Percentiles rank a stretch among this genome's conserved stretches.
Evolutionary conservation across 2,113 vertebrate genomes (phyloP).

Genomic region (cat (Felis catus)): DNA sequence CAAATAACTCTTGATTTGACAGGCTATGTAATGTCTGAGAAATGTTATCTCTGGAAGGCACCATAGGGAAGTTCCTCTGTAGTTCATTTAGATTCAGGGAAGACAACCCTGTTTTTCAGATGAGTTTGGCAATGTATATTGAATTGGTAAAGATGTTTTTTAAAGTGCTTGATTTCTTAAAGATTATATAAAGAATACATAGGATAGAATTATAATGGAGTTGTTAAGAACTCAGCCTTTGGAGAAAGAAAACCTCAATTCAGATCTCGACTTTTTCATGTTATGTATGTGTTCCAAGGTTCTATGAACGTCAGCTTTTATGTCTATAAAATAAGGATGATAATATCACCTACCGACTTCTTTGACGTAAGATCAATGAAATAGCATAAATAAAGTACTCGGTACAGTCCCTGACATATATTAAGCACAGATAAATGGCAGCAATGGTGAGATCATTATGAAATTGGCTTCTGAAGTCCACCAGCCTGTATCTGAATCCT

Average conservation of each 20-base stretch:
- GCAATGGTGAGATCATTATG: not conserved
- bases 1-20: not conserved
- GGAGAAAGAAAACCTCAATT: not conserved
- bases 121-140: not conserved
- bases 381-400: not conserved
- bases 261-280: not conserved
- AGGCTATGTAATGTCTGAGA: not conserved
- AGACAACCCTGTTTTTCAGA: not conserved
- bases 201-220: not conserved
- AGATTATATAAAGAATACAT: not conserved
- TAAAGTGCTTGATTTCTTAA: not conserved
- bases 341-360: not conserved
- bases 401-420: not conserved
- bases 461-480: not conserved
- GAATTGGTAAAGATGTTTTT: not conserved
- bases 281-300: not conserved
- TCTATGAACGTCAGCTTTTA: not conserved
- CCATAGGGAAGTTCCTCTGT: not conserved
- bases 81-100: slow-evolving; percentile 38
- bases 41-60: not conserved
- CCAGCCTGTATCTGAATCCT: not conserved
- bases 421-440: not conserved
- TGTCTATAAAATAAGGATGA: not conserved
- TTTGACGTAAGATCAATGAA: not conserved
- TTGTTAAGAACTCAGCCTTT: not conserved